Conservation (phyloP, 1,140 invertebrate species). For the Lepidurus apus region DNA sequence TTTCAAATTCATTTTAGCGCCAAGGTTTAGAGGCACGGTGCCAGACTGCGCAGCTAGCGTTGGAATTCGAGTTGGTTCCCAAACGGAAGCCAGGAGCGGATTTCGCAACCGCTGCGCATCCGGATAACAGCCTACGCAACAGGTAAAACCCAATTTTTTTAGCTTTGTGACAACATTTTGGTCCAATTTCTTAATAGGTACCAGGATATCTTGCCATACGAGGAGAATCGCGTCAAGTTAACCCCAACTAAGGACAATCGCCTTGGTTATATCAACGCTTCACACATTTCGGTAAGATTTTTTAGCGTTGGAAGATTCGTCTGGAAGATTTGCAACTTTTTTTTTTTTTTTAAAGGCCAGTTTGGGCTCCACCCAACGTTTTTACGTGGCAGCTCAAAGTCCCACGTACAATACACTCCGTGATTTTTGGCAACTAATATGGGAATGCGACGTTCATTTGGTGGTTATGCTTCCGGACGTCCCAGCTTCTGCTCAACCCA, state of each 20-base stretch:
- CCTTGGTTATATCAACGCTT: constrained; percentile 83
- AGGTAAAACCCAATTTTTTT: constrained; percentile 40
- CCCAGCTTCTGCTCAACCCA: constrained; percentile 42
- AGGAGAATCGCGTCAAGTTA: constrained; percentile 74
- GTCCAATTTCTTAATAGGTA: constrained; percentile 44
- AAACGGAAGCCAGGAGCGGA: constrained; percentile 65
- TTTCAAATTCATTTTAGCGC: constrained; percentile 52
- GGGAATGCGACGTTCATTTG: constrained; percentile 74
- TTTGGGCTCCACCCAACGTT: constrained; percentile 64
- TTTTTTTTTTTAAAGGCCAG: constrained; percentile 51
- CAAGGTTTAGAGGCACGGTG: constrained; percentile 73
- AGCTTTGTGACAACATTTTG: background rate
- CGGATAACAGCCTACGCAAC: constrained; percentile 57
- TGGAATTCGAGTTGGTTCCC: constrained; percentile 80
- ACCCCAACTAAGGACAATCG: constrained; percentile 70
- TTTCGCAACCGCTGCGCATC: constrained; percentile 58
- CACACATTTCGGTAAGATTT: constrained; percentile 67
- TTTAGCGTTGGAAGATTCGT: constrained; percentile 29
- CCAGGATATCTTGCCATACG: constrained; percentile 76
- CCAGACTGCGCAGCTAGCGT: constrained; percentile 70
- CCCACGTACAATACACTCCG: constrained; percentile 55
- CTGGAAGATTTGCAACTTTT: background rate
- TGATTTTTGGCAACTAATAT: constrained; percentile 79
- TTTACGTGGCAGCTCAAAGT: constrained; percentile 78
- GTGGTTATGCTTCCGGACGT: constrained; percentile 66